phyloP scores from a whole-genome alignment of 2,797 vertebrate species.

The Acridotheres tristis region DNA sequence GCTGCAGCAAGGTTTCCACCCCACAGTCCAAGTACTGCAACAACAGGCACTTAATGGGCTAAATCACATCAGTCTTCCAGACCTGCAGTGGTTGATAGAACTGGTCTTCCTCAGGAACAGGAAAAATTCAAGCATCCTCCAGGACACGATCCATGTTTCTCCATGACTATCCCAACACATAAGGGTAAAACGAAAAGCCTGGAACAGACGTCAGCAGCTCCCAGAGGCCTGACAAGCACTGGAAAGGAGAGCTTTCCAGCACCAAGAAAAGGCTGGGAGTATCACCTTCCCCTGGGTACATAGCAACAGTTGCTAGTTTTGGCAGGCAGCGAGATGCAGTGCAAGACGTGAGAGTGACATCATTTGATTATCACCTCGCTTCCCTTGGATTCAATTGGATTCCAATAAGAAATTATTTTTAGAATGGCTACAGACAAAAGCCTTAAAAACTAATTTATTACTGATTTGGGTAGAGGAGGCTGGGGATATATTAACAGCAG shows the following conservation, averaged over 20 bases:
- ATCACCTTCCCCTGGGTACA: slow-evolving; percentile 50
- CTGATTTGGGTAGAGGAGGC: neutral
- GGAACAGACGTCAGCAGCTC: neutral
- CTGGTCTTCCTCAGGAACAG: neutral
- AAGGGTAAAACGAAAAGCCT: neutral
- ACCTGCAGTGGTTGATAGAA: neutral
- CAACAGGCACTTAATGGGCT: neutral
- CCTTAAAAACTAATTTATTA: slow-evolving; percentile 18
- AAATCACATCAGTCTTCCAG: neutral
- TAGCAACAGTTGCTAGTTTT: slow-evolving; percentile 65
- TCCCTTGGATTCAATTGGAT: slow-evolving; percentile 6
- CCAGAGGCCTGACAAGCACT: neutral
- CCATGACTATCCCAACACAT: neutral
- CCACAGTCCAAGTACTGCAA: neutral
- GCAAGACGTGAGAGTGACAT: slow-evolving; percentile 47
- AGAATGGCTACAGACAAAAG: slow-evolving; percentile 35
- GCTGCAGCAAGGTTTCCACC: neutral
- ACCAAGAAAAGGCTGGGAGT: slow-evolving; percentile 2
- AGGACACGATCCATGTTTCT: neutral
- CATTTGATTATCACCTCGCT: slow-evolving; percentile 59
- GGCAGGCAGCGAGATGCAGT: neutral
- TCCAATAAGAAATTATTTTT: slow-evolving; percentile 57
- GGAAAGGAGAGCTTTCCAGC: slow-evolving; percentile 14
- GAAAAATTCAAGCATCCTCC: neutral
- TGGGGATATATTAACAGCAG: neutral